Evolutionary conservation across 2,113 vertebrate species (phyloP).

Genomic region (Tricholaema leucomelas): DNA sequence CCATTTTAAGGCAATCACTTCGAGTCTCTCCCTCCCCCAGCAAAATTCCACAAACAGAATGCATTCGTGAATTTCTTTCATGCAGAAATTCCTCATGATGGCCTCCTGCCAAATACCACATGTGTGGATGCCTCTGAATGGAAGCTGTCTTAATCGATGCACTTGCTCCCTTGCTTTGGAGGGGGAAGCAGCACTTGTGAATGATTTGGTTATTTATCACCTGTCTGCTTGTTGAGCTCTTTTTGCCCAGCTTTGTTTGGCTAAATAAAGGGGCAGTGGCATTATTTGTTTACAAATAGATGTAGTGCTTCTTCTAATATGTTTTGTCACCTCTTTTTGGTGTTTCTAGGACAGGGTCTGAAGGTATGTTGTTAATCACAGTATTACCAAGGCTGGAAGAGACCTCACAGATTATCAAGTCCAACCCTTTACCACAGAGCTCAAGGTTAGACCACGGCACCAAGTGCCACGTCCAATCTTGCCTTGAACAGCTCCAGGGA

Average conservation of each 20-base stretch:
- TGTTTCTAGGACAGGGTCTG: background rate
- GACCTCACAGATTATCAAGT: too few relatives aligned
- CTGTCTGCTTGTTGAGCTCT: background rate
- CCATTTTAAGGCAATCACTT: background rate
- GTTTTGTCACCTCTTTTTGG: background rate
- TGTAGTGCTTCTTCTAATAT: background rate
- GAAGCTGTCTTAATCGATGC: background rate
- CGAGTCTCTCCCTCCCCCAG: background rate
- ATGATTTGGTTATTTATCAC: background rate
- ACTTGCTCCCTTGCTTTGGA: background rate
- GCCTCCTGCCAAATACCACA: background rate
- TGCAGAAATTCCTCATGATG: background rate
- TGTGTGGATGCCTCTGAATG: slow-evolving; percentile 26
- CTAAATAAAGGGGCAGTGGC: background rate
- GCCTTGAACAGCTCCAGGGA: too few relatives aligned
- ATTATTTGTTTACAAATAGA: background rate
- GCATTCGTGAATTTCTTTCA: background rate
- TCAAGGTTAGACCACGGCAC: too few relatives aligned
- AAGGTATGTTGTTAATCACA: background rate
- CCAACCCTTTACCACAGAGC: too few relatives aligned
- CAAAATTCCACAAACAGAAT: background rate
- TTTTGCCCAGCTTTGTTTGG: background rate
- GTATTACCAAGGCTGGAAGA: too few relatives aligned
- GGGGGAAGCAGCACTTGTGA: background rate
- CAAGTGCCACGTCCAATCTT: too few relatives aligned